phyloP scores from a whole-genome alignment of 2,113 vertebrate species.

The Cephalophus harveyi region DNA sequence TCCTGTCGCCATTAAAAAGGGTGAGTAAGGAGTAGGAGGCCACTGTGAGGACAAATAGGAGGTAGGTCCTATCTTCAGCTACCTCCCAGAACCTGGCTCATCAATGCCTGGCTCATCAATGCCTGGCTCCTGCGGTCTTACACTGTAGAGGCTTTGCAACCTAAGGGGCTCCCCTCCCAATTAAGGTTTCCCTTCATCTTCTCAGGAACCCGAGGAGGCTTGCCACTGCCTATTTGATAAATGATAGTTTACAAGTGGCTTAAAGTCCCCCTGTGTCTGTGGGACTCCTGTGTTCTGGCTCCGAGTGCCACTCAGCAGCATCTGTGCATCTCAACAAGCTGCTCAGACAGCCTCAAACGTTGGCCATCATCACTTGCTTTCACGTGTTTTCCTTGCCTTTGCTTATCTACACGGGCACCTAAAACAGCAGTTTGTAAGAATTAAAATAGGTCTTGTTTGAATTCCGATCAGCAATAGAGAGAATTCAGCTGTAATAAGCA shows the following conservation, averaged over 20 bases:
- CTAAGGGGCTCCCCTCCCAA: background rate
- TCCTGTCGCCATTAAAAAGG: background rate
- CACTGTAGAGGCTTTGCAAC: accelerated
- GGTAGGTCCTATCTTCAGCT: background rate
- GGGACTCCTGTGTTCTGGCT: background rate
- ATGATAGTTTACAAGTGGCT: background rate
- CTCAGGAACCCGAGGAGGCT: background rate
- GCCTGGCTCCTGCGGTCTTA: accelerated
- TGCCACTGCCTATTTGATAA: background rate
- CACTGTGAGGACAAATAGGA: accelerated
- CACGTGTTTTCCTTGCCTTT: background rate
- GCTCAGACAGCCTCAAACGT: background rate
- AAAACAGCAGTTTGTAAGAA: background rate
- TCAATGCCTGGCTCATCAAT: too few species aligned
- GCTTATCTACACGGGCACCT: background rate
- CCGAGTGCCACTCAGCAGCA: background rate
- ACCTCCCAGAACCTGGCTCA: background rate
- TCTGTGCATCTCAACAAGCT: background rate
- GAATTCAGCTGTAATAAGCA: background rate
- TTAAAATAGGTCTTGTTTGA: background rate
- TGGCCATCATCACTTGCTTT: background rate
- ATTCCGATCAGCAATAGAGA: background rate
- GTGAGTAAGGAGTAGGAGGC: background rate
- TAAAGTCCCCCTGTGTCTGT: background rate
- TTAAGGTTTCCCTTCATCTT: background rate